phyloP scores from a whole-genome alignment of 2,888 invertebrate genomes.

The Rambutsinella grinnellia region DNA sequence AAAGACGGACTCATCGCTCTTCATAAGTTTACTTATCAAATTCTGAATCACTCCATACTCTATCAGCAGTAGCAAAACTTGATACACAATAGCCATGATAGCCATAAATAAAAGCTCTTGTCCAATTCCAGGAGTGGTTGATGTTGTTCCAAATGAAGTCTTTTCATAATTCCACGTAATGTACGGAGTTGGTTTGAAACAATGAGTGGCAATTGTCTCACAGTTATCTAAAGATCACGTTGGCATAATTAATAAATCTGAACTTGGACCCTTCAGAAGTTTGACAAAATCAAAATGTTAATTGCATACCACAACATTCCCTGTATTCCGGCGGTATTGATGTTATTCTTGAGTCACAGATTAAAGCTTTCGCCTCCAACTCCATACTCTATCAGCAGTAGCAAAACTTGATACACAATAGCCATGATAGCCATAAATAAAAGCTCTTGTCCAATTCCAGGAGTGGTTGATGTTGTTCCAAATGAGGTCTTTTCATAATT shows the following conservation, averaged over 20 bases:
- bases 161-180: slow-evolving; percentile 39
- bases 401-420: slow-evolving; percentile 3
- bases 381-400: slow-evolving; percentile 32
- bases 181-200: slow-evolving; percentile 56
- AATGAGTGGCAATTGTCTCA: slow-evolving; percentile 27
- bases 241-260: background rate
- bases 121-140: slow-evolving; percentile 2
- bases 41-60: slow-evolving; percentile 27
- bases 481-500: background rate
- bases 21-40: slow-evolving; percentile 6
- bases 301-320: slow-evolving; percentile 61
- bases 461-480: background rate
- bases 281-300: background rate
- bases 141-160: background rate
- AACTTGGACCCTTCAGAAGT: background rate
- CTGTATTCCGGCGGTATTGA: slow-evolving; percentile 33
- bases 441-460: slow-evolving; percentile 23
- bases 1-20: background rate
- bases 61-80: slow-evolving; percentile 14
- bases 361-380: slow-evolving; percentile 40
- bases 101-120: slow-evolving; percentile 23
- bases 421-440: slow-evolving; percentile 6
- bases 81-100: slow-evolving; percentile 6
- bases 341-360: slow-evolving; percentile 56
- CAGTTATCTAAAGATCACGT: slow-evolving; percentile 48